Evolutionary conservation across 2,797 vertebrate genomes (phyloP).

Genomic region (Morelia viridis): DNA sequence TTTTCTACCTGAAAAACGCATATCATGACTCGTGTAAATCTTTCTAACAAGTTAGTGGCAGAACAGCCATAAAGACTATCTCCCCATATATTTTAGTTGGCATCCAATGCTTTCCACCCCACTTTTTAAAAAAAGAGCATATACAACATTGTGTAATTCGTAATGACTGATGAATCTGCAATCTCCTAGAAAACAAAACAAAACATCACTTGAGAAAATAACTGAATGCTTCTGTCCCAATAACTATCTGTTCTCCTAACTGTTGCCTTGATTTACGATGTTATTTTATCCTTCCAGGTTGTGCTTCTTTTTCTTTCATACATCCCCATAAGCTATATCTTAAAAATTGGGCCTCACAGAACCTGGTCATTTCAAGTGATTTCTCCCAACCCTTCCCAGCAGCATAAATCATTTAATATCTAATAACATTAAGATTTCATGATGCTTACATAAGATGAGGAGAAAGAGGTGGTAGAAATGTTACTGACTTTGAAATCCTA

Average conservation of each 20-base stretch:
- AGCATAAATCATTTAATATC: slow-evolving; percentile 60
- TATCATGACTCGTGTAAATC: slow-evolving; percentile 36
- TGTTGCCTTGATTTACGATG: slow-evolving; percentile 36
- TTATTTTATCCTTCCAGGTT: slow-evolving; percentile 25
- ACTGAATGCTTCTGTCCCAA: neutral
- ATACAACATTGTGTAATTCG: slow-evolving; percentile 41
- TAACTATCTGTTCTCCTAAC: slow-evolving; percentile 32
- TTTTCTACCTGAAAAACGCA: slow-evolving; percentile 29
- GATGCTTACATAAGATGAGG: slow-evolving; percentile 48
- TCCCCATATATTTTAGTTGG: slow-evolving; percentile 46
- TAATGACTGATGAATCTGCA: slow-evolving; percentile 48
- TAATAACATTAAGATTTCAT: slow-evolving; percentile 59
- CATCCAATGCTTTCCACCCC: neutral
- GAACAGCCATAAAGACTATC: slow-evolving; percentile 36
- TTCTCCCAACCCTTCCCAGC: slow-evolving; percentile 27
- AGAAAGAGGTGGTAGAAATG: neutral
- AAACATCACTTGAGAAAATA: slow-evolving; percentile 41
- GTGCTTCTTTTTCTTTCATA: neutral
- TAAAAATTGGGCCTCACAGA: slow-evolving; percentile 29
- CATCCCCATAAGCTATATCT: neutral
- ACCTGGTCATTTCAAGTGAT: slow-evolving; percentile 1
- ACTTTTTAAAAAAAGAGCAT: slow-evolving; percentile 25
- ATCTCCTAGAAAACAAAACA: slow-evolving; percentile 25
- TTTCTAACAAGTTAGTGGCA: slow-evolving; percentile 21
- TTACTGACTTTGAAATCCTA: slow-evolving; percentile 41